Base-by-base conservation (phyloP, 1,140 invertebrate species). In the Cheumatopsyche charites region DNA sequence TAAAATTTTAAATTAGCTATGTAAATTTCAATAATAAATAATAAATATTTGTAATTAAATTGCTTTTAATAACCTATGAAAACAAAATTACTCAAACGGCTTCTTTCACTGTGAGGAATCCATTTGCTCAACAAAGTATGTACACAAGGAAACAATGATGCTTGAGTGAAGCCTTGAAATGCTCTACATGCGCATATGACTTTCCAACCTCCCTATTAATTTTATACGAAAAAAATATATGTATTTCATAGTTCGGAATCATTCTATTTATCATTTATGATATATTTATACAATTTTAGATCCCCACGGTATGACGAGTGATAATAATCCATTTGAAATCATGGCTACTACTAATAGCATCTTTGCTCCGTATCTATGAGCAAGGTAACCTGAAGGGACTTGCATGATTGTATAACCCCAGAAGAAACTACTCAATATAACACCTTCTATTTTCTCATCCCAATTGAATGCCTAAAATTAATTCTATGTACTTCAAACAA, bases 41-140 rank as follows among this genome's bases (percentile, higher is more conserved):
- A n/a, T n/a, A n/a, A n/a, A n/a, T 3, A 62, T 21, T 2, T 29
- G 23, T 29, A 3, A 58, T 58, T 25, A 58, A 25, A 58, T 13
- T 21, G 23, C 55, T 3, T 21, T 25, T 23, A 26, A 42, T 82
- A n/a, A 88, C 88, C 87, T 77, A 85, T 83, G 77, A 88, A 87
- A 15, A 88, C 82, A 55, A 90, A 79, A 0, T 88, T 86, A 12
- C 82, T 84, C 45, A 88, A 78, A 1, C 85, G 81, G 13, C 88
- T 87, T 15, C 88, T 79, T 79, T 90, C 89, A 11, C 83, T 79
- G 1, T 79, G 77, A 0, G 89, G 89, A 26, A 85, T 86, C 94
- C 95, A 97, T 76, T 90, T 89, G 0, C 92, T 89, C 65, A 95
- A 82, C 2, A 91, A 80, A 1, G 86, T 86, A 77, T 91, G 88